Base-by-base conservation (phyloP, 2,113 vertebrate species). In the Delphinapterus leucas region DNA sequence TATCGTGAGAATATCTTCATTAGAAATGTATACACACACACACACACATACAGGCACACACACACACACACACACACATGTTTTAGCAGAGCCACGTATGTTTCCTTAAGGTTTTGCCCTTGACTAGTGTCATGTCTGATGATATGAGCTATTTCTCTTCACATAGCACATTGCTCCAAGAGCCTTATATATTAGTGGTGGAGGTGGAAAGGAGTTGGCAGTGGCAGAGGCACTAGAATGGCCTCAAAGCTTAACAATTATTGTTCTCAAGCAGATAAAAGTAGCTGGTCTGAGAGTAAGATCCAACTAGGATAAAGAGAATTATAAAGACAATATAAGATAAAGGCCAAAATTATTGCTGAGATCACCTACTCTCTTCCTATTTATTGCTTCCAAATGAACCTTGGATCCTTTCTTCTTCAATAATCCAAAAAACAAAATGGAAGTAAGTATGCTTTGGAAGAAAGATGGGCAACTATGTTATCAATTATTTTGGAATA, bases 11-110 rank as follows among this genome's bases (percentile, higher is more conserved):
- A 2, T 36, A 49, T 33, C 2, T 6, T 67, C 8, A 67, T 33
- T 53, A 90, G 87, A 58, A 25, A 44, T 67, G 60, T 41, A 28
- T 1, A 33, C 3, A 47, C 36, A 60, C 2, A 41, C 9, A 73
- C 6, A 21, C 11, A 7, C 38, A 38, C 38, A 38, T 38, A 38
- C 38, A 38, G 2, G 36, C 8, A 73, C 2, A 23, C 11, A 7
- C 12, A 38, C 0, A 3, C 2, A 41, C 12, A 73, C 6, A 23
- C 11, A 7, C 12, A 38, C 0, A 3, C 17, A 26, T 6, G 8
- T 74, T 89, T 44, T 47, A 95, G 21, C 36, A 90, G 47, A 44
- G 6, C 11, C 25, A 65, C 21, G 5, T 80, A 23, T 38, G 21
- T 68, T 80, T 92, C n/a, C n/a, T 76, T 28, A 44, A 77, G 33